These are phyloP conservation scores for Diorhabda carinulata DNA, from an alignment of 1,140 invertebrate genomes.

Conservation along the genomic window DNA sequence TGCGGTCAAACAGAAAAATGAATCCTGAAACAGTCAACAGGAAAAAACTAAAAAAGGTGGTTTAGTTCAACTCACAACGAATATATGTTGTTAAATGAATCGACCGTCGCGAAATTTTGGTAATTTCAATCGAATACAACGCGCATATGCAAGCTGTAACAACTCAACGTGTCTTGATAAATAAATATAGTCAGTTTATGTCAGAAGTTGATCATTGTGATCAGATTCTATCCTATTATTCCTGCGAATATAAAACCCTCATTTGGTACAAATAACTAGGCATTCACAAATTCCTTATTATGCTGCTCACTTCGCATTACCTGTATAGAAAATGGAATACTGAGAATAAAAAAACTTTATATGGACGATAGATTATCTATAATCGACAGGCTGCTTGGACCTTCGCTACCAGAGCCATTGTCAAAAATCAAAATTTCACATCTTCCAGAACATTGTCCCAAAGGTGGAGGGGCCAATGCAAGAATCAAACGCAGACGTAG, in stretches of 20 bases:
- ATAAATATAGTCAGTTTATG: constrained; percentile 28
- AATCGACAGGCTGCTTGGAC: background rate
- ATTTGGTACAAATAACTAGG: constrained; percentile 29
- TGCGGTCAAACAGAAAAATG: too few species aligned
- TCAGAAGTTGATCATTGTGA: constrained; percentile 20
- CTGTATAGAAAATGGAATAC: constrained; percentile 11
- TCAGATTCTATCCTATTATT: constrained; percentile 29
- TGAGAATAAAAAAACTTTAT: too few species aligned
- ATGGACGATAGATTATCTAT: too few species aligned
- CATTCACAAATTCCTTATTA: constrained; percentile 28
- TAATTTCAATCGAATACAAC: too few species aligned
- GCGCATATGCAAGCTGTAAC: constrained; percentile 9
- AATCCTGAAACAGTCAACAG: too few species aligned
- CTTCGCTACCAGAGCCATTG: too few species aligned
- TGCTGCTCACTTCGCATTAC: constrained; percentile 24
- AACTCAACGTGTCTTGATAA: constrained; percentile 15
- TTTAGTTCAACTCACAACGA: too few species aligned
- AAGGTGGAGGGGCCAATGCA: background rate
- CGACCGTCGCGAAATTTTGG: too few species aligned
- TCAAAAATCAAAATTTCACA: too few species aligned
- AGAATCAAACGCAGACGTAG: constrained; percentile 11
- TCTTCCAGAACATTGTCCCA: constrained; percentile 1
- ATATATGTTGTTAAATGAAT: too few species aligned
- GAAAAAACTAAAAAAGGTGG: too few species aligned
- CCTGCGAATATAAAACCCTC: constrained; percentile 24